Percentiles rank a stretch among this genome's conserved stretches.
phyloP scores from a whole-genome alignment of 2,113 vertebrate genomes.

The Burhinus bistriatus region DNA sequence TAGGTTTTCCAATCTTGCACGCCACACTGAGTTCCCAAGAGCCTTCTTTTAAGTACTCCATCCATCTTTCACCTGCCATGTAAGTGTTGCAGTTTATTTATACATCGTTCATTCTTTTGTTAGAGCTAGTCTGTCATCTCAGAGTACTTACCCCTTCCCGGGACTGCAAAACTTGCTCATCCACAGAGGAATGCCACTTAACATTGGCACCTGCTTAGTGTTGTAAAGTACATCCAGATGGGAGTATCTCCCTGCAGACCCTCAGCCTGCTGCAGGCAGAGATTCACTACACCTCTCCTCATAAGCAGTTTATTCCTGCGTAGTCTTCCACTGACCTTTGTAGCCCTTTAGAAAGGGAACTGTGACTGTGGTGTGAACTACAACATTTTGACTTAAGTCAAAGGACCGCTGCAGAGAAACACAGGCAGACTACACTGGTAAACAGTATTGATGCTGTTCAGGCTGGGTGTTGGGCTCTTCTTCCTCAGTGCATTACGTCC shows the following conservation, averaged over 20 bases:
- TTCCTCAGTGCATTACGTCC: background rate
- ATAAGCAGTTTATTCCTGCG: background rate
- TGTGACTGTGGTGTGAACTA: background rate
- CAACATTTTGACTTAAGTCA: background rate
- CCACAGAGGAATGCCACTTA: background rate
- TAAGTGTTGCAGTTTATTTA: constrained; percentile 12
- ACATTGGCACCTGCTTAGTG: background rate
- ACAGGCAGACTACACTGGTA: background rate
- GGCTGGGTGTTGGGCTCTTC: background rate
- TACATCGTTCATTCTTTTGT: background rate
- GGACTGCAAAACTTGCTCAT: background rate
- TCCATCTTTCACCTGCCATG: constrained; percentile 46
- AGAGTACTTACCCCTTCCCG: background rate
- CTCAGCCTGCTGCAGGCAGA: background rate
- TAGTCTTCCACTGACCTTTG: background rate
- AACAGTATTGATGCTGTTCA: background rate
- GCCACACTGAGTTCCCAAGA: background rate
- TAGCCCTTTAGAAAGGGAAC: background rate
- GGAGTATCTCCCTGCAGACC: background rate
- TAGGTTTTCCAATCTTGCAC: constrained; percentile 1
- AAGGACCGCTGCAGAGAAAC: background rate
- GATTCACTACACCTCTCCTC: background rate
- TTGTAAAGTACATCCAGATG: background rate
- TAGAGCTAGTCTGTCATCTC: background rate
- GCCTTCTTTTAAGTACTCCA: constrained; percentile 24